A percentile compares a stretch with the other conserved stretches of the same genome.
phyloP scores from a whole-genome alignment of 2,113 vertebrate species.

The Balaeniceps rex region DNA sequence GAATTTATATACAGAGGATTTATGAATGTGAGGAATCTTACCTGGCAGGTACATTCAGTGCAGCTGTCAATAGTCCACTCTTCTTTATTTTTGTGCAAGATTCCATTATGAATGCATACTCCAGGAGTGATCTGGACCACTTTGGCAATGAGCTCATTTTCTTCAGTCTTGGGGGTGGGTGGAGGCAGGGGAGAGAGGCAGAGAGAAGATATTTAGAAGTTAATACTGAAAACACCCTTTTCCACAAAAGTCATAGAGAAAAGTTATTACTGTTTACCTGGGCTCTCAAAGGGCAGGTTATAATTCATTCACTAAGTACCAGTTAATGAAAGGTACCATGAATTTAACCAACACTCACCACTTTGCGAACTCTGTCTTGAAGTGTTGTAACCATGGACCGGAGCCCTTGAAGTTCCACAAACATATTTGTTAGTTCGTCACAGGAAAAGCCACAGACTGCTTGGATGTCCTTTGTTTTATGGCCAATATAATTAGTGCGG shows the following conservation, averaged over 20 bases:
- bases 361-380: conserved; percentile 85
- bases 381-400: conserved; percentile 86
- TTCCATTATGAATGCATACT: conserved; percentile 87
- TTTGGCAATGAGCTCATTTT: conserved; percentile 73
- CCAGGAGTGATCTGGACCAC: conserved; percentile 73
- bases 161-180: conserved; percentile 70
- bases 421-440: conserved; percentile 89
- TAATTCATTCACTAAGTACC: background rate
- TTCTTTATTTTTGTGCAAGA: conserved; percentile 82
- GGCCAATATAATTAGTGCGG: conserved; percentile 90
- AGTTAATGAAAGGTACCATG: background rate
- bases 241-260: background rate
- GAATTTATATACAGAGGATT: background rate
- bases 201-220: background rate
- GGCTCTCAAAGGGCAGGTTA: background rate
- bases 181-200: background rate
- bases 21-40: conserved; percentile 41
- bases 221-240: background rate
- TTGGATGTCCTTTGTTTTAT: conserved; percentile 92
- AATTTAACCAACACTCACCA: conserved; percentile 79
- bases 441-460: conserved; percentile 93
- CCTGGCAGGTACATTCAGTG: conserved; percentile 96
- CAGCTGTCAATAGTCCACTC: conserved; percentile 97
- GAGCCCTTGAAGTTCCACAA: conserved; percentile 89
- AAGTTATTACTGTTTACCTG: background rate